phyloP scores from a whole-genome alignment of 2,797 vertebrate genomes.

The Psittacula derbiana region DNA sequence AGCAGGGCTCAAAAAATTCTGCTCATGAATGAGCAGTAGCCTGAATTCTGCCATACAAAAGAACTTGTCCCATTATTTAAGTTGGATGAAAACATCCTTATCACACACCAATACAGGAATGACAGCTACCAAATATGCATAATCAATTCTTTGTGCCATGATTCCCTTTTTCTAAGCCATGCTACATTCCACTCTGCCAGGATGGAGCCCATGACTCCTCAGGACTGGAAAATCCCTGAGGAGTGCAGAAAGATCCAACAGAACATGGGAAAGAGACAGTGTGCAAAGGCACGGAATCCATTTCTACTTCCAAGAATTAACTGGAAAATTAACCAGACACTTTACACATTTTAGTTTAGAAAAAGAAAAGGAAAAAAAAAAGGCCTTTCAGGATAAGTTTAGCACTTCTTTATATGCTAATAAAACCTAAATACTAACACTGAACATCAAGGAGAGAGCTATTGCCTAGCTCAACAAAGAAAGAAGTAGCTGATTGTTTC shows the following conservation, averaged over 20 bases:
- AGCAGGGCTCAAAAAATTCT: not conserved
- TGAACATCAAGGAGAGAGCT: not conserved
- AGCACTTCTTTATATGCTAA: not conserved
- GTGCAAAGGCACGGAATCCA: not conserved
- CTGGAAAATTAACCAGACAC: not conserved
- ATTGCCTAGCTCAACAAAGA: not conserved
- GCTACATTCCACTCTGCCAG: not conserved
- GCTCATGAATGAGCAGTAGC: not conserved
- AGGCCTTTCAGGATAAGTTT: not conserved
- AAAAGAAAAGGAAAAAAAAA: not conserved
- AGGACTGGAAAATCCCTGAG: not conserved
- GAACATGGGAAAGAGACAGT: not conserved
- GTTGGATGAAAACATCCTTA: not conserved
- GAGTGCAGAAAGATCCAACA: not conserved
- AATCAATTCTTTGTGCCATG: not conserved
- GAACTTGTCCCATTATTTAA: not conserved
- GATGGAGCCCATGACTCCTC: not conserved
- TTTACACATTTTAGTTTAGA: not conserved
- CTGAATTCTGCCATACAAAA: not conserved
- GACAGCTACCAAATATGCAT: not conserved
- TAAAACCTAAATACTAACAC: not conserved
- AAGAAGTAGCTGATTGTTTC: not conserved
- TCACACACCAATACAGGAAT: not conserved
- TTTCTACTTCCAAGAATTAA: conserved; percentile 5
- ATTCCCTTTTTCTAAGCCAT: not conserved